Base-by-base conservation (phyloP, 2,888 invertebrate genomes). In the Andricus curvator region DNA sequence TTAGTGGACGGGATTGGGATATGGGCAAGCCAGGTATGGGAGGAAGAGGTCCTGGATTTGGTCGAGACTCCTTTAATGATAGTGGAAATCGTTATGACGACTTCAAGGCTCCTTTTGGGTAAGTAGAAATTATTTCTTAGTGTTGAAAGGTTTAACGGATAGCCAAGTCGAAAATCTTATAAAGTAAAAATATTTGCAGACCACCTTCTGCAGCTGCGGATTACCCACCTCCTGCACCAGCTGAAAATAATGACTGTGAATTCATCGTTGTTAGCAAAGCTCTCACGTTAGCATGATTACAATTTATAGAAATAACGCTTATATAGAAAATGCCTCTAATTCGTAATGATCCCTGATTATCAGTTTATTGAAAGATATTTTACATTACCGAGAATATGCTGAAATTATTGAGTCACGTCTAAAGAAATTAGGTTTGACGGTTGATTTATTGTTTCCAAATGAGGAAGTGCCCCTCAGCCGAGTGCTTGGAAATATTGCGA, bases 391-490 rank as follows among this genome's bases (percentile, higher is more conserved):
- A 79, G 95, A 96, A 89, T 99, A 98, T 91, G 98, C 98, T 0
- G 98, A 98, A 91, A 96, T 95, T 88, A 96, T 98, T 83, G 98
- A 98, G 91, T 94, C 95, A 62, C 95, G 96, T 20, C 93, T 98
- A 80, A 97, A 97, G 90, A 94, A 95, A 65, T 92, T 97, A 6
- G 97, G 97, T 2, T 94, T 98, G 78, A 95, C 96, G 5, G 98
- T 98, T 0, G 98, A 98, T 91, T 94, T 98, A 0, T 93, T 98
- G 20, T 98, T 97, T 91, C 98, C 98, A 0, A 97, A 98, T 93
- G 98, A 97, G 90, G 97, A 98, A 89, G 96, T 97, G 0, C 96
- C 97, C 0, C 95, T 98, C 17, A 94, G 94, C 62, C 94, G 96
- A 86, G 96, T 98, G 33, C 93, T 98, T 44, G 97, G 97, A 13